These are phyloP conservation scores for Cacatua alba DNA, from an alignment of 2,113 vertebrate species.

Conservation along the genomic window DNA sequence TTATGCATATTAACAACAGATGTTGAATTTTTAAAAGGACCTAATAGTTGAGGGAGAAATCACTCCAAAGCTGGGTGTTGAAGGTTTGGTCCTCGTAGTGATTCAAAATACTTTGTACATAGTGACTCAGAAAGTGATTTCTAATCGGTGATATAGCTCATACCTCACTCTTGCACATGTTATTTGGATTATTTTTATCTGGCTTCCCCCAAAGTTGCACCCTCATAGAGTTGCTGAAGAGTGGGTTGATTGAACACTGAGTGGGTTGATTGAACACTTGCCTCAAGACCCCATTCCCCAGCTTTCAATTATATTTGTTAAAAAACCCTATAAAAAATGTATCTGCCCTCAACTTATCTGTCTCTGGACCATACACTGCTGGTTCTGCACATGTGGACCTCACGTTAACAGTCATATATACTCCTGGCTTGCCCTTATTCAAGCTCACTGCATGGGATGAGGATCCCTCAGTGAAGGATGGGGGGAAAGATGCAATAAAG, in stretches of 20 bases:
- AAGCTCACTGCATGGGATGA: not conserved
- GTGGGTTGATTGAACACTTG: not conserved
- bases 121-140: not conserved
- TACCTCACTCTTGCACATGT: not conserved
- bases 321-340: not conserved
- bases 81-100: not conserved
- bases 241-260: not conserved
- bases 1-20: not conserved
- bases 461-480: not conserved
- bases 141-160: not conserved
- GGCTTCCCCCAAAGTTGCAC: not conserved
- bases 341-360: not conserved
- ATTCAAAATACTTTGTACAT: not conserved
- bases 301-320: not conserved
- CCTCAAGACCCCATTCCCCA: not conserved
- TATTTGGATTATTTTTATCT: not conserved
- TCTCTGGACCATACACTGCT: not conserved
- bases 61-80: not conserved
- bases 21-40: not conserved
- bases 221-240: not conserved
- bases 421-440: not conserved
- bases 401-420: accelerated
- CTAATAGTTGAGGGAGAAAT: not conserved
- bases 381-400: not conserved
- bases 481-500: not conserved